phyloP scores from a whole-genome alignment of 2,888 invertebrate species.

The Biston betularia region DNA sequence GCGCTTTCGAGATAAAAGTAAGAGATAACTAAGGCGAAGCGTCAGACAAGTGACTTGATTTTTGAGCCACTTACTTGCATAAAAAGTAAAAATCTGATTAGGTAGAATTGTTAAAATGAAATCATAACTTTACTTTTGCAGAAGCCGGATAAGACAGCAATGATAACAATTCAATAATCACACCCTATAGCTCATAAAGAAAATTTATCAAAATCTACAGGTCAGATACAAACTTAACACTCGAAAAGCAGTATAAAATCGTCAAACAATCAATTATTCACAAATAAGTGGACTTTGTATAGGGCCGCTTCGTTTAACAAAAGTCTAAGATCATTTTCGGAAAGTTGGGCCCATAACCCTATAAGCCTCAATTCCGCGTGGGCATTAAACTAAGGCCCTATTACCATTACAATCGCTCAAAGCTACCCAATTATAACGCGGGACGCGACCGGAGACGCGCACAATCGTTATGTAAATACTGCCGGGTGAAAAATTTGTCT shows the following conservation, averaged over 20 bases:
- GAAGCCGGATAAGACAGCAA: no score
- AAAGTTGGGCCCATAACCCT: constrained; percentile 22
- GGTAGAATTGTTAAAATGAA: no score
- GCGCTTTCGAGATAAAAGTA: no score
- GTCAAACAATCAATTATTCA: background rate
- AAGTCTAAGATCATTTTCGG: constrained; percentile 22
- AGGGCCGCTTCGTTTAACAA: background rate
- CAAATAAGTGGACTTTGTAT: background rate
- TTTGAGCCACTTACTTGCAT: no score
- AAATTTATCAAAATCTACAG: no score
- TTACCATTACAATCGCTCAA: constrained; percentile 48
- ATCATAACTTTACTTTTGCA: no score
- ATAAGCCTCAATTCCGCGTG: constrained; percentile 43
- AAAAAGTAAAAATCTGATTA: no score
- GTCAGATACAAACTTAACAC: no score
- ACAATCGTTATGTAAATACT: constrained; percentile 45
- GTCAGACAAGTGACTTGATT: no score
- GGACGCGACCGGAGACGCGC: constrained; percentile 32
- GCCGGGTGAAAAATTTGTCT: constrained; percentile 45
- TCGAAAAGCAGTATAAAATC: background rate
- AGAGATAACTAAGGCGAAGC: no score
- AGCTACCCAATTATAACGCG: constrained; percentile 43
- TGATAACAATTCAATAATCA: no score
- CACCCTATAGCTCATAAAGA: no score
- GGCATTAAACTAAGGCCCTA: constrained; percentile 41